Conservation (phyloP, 2,888 invertebrate genomes). For the Ophraella communa region DNA sequence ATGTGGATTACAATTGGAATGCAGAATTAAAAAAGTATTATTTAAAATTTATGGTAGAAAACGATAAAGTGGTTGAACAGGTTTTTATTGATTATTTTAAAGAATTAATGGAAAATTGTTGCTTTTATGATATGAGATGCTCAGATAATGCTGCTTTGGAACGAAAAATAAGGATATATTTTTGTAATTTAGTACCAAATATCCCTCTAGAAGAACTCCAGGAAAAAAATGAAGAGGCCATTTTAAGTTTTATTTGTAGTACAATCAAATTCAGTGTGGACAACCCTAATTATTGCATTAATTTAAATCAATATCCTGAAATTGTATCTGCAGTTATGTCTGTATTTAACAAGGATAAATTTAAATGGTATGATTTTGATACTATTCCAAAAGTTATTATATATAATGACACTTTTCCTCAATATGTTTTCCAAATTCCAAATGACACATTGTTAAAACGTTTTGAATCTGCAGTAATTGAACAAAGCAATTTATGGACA, state of each 20-base stretch:
- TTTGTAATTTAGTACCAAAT: constrained; percentile 9
- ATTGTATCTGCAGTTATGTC: constrained; percentile 7
- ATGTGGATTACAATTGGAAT: constrained; percentile 5
- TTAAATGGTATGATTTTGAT: background rate
- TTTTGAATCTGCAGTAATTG: background rate
- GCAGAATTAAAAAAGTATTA: constrained; percentile 16
- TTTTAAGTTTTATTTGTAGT: background rate
- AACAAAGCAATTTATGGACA: background rate
- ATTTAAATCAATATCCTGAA: constrained; percentile 15
- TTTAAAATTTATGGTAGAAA: constrained; percentile 34
- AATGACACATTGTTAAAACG: background rate
- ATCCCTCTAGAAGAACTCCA: background rate
- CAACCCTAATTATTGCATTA: constrained; percentile 19
- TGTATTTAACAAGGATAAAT: background rate
- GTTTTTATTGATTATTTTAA: constrained; percentile 25
- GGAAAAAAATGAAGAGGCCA: too few species aligned
- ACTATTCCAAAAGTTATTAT: background rate
- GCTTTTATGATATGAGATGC: background rate
- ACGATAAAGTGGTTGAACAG: constrained; percentile 22
- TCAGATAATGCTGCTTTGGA: constrained; percentile 14
- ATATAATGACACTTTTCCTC: background rate
- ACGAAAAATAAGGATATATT: constrained; percentile 13
- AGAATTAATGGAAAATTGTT: constrained; percentile 7
- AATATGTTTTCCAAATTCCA: background rate
- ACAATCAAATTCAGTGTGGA: constrained; percentile 13